Evolutionary conservation across 2,797 vertebrate species (phyloP).

Genomic region (Otolemur crassicaudatus): DNA sequence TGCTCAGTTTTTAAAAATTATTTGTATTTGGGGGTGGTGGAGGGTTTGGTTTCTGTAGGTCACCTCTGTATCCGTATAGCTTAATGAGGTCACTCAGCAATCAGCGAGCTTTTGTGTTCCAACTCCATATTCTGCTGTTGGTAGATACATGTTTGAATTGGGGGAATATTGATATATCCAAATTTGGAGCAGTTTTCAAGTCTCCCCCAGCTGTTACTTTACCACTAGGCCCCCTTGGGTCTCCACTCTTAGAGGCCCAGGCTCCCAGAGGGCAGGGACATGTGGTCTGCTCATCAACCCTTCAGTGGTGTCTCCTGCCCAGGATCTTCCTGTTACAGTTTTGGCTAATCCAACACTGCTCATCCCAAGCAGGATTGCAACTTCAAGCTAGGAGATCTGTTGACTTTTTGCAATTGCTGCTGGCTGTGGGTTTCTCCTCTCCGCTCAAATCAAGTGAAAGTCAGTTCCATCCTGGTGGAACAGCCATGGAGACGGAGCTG

Average conservation of each 20-base stretch:
- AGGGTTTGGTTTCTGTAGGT: not conserved
- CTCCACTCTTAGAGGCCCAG: not conserved
- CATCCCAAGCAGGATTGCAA: not conserved
- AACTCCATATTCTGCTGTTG: not conserved
- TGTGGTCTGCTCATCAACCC: not conserved
- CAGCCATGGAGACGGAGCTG: not conserved
- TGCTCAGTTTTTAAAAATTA: not conserved
- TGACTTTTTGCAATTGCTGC: not conserved
- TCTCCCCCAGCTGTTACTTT: not conserved
- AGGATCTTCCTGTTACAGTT: not conserved
- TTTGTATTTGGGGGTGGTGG: not conserved
- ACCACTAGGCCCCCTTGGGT: not conserved
- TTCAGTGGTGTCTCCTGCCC: not conserved
- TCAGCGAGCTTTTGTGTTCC: not conserved
- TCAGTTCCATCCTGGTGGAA: not conserved
- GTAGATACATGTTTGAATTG: conserved; percentile 1
- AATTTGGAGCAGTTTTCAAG: not conserved
- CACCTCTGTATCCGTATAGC: not conserved
- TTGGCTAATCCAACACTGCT: not conserved
- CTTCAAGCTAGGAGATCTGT: not conserved
- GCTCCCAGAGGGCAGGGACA: not conserved
- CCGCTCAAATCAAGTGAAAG: not conserved
- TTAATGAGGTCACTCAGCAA: not conserved
- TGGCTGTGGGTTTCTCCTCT: not conserved
- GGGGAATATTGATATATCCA: not conserved